Base-by-base conservation (phyloP, 2,797 vertebrate species). In the Halcyon leucocephala region DNA sequence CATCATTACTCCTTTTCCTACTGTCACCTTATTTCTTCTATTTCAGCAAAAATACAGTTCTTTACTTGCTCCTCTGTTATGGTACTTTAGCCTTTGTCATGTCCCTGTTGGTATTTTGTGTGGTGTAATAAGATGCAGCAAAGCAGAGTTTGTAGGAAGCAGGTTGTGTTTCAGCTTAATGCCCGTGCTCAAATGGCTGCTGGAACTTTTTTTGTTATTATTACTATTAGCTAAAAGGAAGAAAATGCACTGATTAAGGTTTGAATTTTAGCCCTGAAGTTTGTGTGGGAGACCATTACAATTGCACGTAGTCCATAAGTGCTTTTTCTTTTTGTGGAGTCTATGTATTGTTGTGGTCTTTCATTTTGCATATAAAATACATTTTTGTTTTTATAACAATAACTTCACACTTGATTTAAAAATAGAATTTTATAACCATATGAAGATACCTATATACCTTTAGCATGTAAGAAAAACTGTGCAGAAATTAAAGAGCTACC, bases 11-110 rank as follows among this genome's bases (percentile, higher is more conserved):
- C 14, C 12, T 44, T 80, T 74, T 9, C 28, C 13, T 49, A 15
- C 8, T 7, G 7, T 21, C 18, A 14, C 4, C 0, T 12, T 35
- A 1, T 48, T 81, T 87, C 41, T 52, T 71, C 28, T 3, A 2
- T 69, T 95, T 35, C n/a, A 69, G 2, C 21, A 21, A 5, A 31
- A 46, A 26, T 71, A 22, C 4, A 0, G 6, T 65, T 71, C 16
- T 19, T 64, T 28, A 7, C 7, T 51, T 49, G 25, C 60, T 62
- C 5, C 19, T 62, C 37, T 83, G 2, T 29, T 19, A 18, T 7
- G 57, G 67, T 48, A 31, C 42, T 41, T 9, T 7, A 28, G 39
- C 11, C 5, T 67, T 15, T 46, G 41, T 55, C 7, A 1, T 48
- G 12, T 29, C 26, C 12, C 25, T 35, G 26, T 65, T 64, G 78